A percentile compares a stretch with the other conserved stretches of the same genome.
Evolutionary conservation across 2,113 vertebrate species (phyloP).

Genomic region (Aleadryas rufinucha): DNA sequence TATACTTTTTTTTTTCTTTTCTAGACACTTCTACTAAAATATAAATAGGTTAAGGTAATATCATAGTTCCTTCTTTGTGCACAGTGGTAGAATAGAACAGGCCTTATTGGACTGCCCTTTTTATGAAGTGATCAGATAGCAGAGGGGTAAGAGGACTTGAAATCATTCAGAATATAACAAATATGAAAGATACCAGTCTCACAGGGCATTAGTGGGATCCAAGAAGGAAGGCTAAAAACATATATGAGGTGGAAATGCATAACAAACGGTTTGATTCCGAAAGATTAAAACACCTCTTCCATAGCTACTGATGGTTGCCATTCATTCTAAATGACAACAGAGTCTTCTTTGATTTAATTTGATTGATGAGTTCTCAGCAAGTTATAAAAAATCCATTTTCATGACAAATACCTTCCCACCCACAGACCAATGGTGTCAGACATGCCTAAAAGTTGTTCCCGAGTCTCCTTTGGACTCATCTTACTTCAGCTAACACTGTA

Average conservation of each 20-base stretch:
- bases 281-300: neutral
- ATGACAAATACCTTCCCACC: neutral
- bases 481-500: neutral
- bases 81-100: neutral
- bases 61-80: neutral
- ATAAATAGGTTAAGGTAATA: neutral
- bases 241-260: neutral
- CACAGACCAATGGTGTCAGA: neutral
- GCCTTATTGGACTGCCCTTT: neutral
- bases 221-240: neutral
- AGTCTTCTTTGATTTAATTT: neutral
- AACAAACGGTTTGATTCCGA: neutral
- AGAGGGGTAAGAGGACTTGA: neutral
- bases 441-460: neutral
- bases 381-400: conserved; percentile 10
- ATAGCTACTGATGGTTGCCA: neutral
- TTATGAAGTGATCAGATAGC: neutral
- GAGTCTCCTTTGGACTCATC: neutral
- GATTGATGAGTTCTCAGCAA: conserved; percentile 1
- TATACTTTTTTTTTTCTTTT: neutral
- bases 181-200: neutral
- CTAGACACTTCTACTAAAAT: neutral
- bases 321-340: conserved; percentile 25
- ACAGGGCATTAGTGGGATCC: neutral
- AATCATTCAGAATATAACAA: neutral